Conservation (phyloP, 2,888 invertebrate genomes). For the Magallana nippona region DNA sequence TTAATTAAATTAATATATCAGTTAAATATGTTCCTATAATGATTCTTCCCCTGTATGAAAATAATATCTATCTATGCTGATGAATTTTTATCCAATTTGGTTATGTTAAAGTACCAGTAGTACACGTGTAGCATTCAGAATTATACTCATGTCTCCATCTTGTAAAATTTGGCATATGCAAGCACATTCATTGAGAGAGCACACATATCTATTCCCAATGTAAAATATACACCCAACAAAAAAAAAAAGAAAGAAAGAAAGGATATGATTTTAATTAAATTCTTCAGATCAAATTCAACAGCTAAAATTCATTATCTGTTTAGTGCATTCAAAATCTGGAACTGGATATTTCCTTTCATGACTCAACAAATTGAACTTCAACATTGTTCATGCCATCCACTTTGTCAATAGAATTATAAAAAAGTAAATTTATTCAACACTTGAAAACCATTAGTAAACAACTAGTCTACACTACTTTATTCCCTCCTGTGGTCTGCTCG, state of each 20-base stretch:
- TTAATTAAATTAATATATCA: not conserved
- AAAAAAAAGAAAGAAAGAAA: not conserved
- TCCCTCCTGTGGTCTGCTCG: not conserved
- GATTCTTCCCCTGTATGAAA: too few species aligned
- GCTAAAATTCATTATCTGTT: not conserved
- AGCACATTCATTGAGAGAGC: not conserved
- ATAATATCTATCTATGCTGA: too few species aligned
- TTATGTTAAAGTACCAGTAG: too few species aligned
- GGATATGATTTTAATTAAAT: conserved; percentile 3
- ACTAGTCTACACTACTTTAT: not conserved
- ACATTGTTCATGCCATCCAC: conserved; percentile 5
- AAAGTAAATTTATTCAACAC: conserved; percentile 27
- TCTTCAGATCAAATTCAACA: not conserved
- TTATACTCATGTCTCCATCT: too few species aligned
- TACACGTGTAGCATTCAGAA: too few species aligned
- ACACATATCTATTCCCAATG: not conserved
- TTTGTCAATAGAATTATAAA: conserved; percentile 18
- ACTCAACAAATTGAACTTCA: conserved; percentile 31
- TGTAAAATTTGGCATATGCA: too few species aligned
- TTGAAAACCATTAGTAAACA: conserved; percentile 30
- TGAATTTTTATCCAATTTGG: too few species aligned
- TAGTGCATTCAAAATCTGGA: not conserved
- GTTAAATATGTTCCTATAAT: too few species aligned
- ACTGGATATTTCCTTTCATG: not conserved
- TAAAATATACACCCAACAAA: not conserved